Evolutionary conservation across 2,797 vertebrate species (phyloP), one percentile per base, ranked within the genome.

Genomic region (Odontamblyopus rebecca): DNA sequence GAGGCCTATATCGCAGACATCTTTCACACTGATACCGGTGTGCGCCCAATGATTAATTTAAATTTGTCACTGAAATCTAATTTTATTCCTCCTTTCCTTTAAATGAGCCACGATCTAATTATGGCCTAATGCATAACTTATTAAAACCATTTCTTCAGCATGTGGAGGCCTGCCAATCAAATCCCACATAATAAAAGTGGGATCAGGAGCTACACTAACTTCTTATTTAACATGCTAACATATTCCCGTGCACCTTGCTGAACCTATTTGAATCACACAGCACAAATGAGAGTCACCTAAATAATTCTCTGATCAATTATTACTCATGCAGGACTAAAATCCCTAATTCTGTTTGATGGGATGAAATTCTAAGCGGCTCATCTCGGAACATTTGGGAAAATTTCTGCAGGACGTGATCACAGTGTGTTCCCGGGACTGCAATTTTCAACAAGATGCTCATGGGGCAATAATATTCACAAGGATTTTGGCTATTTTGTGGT

Each of bases 81-180:
- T 90, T 91, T 87, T 87, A 88, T 85, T 85, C 85, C 90, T 80
- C 81, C 89, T 87, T 85, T 85, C 78, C 85, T 88, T 92, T 90
- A 90, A 91, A 93, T 86, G 88, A 91, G 86, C 84, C 89, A 88
- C 87, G 83, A 93, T 93, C 90, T 92, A 92, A 93, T 93, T 93
- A 93, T 89, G 88, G 83, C 73, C 85, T 87, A 89, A 92, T 90
- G 91, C 91, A 93, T 93, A 88, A 93, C 89, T 92, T 92, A 92
- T 93, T 93, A 93, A 93, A 89, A 86, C 64, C 78, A 65, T 83
- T 87, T 92, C 86, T 85, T 83, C 88, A 80, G 75, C 15, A 65
- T 41, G 68, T 89, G 92, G 90, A 89, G 86, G 85, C 71, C 88
- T 91, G 92, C 91, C 91, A 93, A 90, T 92, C 90, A 91, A 81